Evolutionary conservation across 2,888 invertebrate species (phyloP).

Genomic region (Morpho helenor): DNA sequence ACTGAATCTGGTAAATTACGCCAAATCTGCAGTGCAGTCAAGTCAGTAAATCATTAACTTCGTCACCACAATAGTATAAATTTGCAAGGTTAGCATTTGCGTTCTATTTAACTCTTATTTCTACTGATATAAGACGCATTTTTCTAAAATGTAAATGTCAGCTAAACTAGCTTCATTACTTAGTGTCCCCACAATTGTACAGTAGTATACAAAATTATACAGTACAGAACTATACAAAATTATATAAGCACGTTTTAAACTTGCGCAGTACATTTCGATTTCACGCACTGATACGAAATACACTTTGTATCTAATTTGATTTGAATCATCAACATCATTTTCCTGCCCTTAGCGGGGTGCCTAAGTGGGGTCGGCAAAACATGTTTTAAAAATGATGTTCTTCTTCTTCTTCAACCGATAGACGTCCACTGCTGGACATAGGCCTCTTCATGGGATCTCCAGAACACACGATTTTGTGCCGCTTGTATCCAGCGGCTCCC

Average conservation of each 20-base stretch:
- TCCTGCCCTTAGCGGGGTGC: background rate
- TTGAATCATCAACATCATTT: background rate
- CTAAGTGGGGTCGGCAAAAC: no score
- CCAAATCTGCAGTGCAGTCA: constrained; percentile 9
- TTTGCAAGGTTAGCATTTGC: background rate
- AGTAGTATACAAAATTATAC: constrained; percentile 5
- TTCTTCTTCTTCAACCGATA: no score
- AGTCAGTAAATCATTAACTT: constrained; percentile 10
- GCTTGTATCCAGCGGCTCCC: no score
- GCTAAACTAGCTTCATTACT: background rate
- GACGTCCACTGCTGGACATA: no score
- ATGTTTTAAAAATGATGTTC: no score
- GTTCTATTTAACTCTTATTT: background rate
- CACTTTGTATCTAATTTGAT: background rate
- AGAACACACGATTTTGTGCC: no score
- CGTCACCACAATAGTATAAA: constrained; percentile 5
- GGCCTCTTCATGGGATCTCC: no score
- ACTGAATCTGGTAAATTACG: background rate
- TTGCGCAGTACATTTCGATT: background rate
- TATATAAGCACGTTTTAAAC: constrained; percentile 3
- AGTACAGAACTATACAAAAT: constrained; percentile 4
- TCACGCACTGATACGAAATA: background rate
- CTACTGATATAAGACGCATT: background rate
- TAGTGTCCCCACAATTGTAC: constrained; percentile 4
- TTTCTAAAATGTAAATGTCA: background rate